A percentile compares a stretch with the other conserved stretches of the same genome.
Evolutionary conservation across 2,888 invertebrate genomes (phyloP).

Genomic region (Steromphala cineraria): DNA sequence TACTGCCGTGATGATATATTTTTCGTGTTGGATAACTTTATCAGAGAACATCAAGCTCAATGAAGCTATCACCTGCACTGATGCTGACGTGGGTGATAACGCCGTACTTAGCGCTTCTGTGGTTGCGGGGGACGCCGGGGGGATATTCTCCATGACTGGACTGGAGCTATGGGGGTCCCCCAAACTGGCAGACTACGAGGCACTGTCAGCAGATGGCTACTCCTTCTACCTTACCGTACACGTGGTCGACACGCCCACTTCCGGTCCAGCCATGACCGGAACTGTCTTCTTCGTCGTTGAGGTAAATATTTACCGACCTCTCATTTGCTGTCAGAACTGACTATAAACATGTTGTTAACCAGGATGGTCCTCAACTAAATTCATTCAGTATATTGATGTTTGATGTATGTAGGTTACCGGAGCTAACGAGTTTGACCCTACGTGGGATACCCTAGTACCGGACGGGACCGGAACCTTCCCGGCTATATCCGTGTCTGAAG

Average conservation of each 20-base stretch:
- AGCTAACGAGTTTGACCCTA: not conserved
- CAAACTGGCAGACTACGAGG: not conserved
- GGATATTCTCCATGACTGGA: not conserved
- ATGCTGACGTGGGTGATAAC: not conserved
- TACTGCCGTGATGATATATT: no score
- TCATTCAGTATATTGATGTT: no score
- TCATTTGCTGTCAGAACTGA: no score
- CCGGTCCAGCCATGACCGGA: constrained; percentile 4
- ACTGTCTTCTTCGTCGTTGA: not conserved
- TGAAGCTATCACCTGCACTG: not conserved
- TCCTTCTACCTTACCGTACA: not conserved
- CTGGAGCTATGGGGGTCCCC: not conserved
- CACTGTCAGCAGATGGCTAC: not conserved
- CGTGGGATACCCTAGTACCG: not conserved
- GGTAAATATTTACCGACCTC: not conserved
- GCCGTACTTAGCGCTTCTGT: not conserved
- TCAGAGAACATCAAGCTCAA: not conserved
- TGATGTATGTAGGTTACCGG: not conserved
- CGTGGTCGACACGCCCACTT: not conserved
- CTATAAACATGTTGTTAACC: no score
- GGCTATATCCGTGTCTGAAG: not conserved
- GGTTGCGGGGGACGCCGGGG: not conserved
- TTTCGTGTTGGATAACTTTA: not conserved
- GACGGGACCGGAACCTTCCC: not conserved
- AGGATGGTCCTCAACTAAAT: no score